Evolutionary conservation across 2,113 vertebrate species (phyloP).

Genomic region (Lycocorax pyrrhopterus): DNA sequence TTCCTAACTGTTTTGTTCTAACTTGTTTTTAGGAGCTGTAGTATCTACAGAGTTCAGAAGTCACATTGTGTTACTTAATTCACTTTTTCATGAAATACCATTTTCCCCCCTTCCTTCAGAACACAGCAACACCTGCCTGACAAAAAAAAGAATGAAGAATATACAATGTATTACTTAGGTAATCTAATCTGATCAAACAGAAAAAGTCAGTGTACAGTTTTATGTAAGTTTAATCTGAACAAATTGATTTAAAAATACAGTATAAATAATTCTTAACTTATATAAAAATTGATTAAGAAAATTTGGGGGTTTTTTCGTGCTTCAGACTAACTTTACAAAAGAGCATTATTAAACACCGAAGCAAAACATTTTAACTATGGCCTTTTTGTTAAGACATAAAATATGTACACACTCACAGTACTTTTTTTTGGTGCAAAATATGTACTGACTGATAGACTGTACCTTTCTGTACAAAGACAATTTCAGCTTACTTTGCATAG

Average conservation of each 20-base stretch:
- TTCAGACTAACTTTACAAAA: constrained; percentile 60
- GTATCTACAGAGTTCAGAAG: not conserved
- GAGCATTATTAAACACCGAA: constrained; percentile 36
- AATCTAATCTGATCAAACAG: not conserved
- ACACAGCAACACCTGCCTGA: not conserved
- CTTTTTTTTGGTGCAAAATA: constrained; percentile 64
- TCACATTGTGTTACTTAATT: not conserved
- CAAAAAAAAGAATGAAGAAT: not conserved
- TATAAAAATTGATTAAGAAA: constrained; percentile 69
- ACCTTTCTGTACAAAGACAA: constrained; percentile 21
- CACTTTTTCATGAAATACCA: not conserved
- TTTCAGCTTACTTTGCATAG: constrained; percentile 56
- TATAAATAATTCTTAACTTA: constrained; percentile 79
- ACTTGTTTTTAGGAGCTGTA: not conserved
- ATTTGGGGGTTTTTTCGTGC: not conserved
- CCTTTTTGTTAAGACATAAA: constrained; percentile 53
- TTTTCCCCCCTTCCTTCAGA: not conserved
- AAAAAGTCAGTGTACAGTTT: not conserved
- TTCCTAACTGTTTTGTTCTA: not conserved
- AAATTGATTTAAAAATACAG: constrained; percentile 72
- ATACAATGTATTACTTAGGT: not conserved
- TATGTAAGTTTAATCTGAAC: constrained; percentile 69
- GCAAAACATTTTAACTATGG: constrained; percentile 38
- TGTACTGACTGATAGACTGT: constrained; percentile 35
- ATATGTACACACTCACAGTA: constrained; percentile 65